Percentiles rank a stretch among this genome's conserved stretches.
Evolutionary conservation across 2,797 vertebrate species (phyloP).

Genomic region (Setipinna tenuifilis): DNA sequence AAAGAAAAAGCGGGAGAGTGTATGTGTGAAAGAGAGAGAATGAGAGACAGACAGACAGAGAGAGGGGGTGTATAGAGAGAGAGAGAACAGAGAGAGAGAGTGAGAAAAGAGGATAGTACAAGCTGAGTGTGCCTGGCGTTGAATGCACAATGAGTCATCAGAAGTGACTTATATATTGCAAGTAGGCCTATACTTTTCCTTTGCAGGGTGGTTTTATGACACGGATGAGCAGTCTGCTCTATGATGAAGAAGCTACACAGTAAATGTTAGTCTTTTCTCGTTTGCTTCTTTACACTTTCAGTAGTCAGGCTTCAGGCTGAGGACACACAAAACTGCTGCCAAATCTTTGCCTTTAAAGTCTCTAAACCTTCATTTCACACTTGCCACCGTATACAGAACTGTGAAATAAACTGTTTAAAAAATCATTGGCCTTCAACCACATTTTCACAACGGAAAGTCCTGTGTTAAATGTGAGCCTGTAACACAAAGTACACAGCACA

Average conservation of each 20-base stretch:
- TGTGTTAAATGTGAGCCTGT: too few species aligned
- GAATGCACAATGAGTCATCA: not conserved
- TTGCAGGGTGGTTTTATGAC: not conserved
- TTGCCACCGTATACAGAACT: not conserved
- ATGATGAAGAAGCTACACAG: not conserved
- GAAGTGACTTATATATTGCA: not conserved
- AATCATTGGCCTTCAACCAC: too few species aligned
- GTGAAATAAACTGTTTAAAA: not conserved
- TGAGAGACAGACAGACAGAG: too few species aligned
- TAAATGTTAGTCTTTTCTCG: not conserved
- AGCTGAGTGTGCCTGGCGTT: not conserved
- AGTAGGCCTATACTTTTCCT: not conserved
- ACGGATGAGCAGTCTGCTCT: not conserved
- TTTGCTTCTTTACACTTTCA: not conserved
- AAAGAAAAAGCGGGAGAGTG: too few species aligned
- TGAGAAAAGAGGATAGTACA: not conserved
- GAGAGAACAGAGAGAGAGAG: not conserved
- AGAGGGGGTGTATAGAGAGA: not conserved
- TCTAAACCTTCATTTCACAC: not conserved
- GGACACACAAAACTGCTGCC: too few species aligned
- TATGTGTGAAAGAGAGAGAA: too few species aligned
- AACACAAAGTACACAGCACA: too few species aligned
- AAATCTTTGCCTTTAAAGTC: too few species aligned
- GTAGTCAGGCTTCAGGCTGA: not conserved
- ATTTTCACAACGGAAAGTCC: too few species aligned